Evolutionary conservation across 2,113 vertebrate species (phyloP).

Genomic region (Triplophysa dalaica): DNA sequence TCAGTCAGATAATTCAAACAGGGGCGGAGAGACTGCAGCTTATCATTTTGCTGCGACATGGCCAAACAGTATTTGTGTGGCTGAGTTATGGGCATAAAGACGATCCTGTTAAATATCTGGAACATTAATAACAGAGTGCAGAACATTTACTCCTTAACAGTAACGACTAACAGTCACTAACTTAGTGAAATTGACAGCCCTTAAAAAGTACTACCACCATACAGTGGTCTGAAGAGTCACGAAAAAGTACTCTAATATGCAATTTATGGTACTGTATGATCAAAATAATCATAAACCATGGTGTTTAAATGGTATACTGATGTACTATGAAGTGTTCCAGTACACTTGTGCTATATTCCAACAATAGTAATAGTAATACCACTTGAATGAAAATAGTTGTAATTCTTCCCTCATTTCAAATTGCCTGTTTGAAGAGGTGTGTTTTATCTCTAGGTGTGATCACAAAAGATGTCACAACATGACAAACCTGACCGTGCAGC

Average conservation of each 20-base stretch:
- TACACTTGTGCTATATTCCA: too few species aligned
- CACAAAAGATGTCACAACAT: not conserved
- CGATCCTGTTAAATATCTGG: constrained; percentile 3
- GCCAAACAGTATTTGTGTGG: constrained; percentile 1
- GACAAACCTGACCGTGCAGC: not conserved
- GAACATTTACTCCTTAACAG: not conserved
- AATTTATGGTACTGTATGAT: too few species aligned
- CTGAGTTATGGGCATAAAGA: constrained; percentile 10
- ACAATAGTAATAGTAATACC: too few species aligned
- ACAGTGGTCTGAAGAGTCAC: too few species aligned
- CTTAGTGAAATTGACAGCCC: too few species aligned
- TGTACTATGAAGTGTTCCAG: not conserved
- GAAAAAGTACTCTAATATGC: too few species aligned
- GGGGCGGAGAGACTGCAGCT: constrained; percentile 1
- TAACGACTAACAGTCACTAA: not conserved
- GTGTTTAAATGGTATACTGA: not conserved
- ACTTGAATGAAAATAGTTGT: too few species aligned
- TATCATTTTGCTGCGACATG: constrained; percentile 23
- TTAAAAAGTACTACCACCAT: too few species aligned
- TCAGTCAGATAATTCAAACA: constrained; percentile 24
- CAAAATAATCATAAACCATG: not conserved
- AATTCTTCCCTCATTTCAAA: not conserved
- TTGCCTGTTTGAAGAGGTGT: not conserved
- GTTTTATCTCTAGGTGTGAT: not conserved
- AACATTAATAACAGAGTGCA: not conserved